Base-by-base conservation (phyloP, 1,140 invertebrate species). In the Phthorimaea operculella region DNA sequence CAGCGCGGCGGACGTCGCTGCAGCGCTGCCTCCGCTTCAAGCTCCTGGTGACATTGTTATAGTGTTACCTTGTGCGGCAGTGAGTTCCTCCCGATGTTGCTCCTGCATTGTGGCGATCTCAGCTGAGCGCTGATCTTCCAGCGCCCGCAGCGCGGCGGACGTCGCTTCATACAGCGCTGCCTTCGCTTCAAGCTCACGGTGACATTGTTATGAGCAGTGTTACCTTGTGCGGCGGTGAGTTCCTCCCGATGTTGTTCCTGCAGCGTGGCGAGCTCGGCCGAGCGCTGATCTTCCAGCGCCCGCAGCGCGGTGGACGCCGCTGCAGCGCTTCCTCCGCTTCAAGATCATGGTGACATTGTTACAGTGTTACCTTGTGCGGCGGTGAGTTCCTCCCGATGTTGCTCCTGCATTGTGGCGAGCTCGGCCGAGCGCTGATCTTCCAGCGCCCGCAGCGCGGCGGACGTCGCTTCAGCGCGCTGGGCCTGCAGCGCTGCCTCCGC, bases 1-100 rank as follows among this genome's bases (percentile, higher is more conserved):
- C 34, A 80, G 56, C 54, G 87, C 77, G 42, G 88, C 87, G 10
- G 87, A 74, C 33, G 86, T 84, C 0, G 78, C 78, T 85, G 77
- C 14, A 84, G 62, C 18, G 75, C 80, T 14, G 83, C 66, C n/a
- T n/a, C n/a, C n/a, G n/a, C n/a, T n/a, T n/a, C n/a, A n/a, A n/a
- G n/a, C n/a, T n/a, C n/a, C n/a, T n/a, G n/a, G n/a, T n/a, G n/a
- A n/a, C n/a, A n/a, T n/a, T n/a, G n/a, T n/a, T n/a, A n/a, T n/a
- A n/a, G n/a, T n/a, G n/a, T n/a, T n/a, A 85, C 79, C 78, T 33
- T 85, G 79, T 7, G 77, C 83, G 14, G 85, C 85, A 6, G 70
- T 66, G 0, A 87, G 67, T 68, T 87, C 83, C 52, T 86, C 83
- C 50, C 74, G 77, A 50, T 87, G 83, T 47, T 86, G 80, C 33